Evolutionary conservation across 1,140 invertebrate genomes (phyloP), one percentile per base, ranked within the genome.

Genomic region (Lucilia cuprina): DNA sequence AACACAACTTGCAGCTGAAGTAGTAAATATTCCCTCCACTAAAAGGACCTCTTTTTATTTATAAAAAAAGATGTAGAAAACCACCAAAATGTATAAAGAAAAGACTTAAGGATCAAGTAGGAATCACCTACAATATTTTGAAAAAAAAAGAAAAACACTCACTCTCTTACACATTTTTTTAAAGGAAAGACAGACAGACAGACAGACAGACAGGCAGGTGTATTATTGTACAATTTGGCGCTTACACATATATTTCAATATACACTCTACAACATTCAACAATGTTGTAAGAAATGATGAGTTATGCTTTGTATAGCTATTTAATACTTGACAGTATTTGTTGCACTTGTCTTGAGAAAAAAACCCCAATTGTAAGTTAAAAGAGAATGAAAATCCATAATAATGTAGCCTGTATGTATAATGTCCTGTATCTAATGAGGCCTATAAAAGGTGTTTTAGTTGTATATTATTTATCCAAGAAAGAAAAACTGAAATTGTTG

Each of bases 221-320:
- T 70, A 70, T 25, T 3, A 9, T 25, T 3, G 8, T 10, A 5
- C 10, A 21, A 17, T 13, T 70, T 70, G 65, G 65, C 65, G 65
- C 65, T 70, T 70, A 70, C 10, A 5, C 19, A 10, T 9, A 17
- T 2, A 60, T 60, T 60, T 60, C 25, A 30, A 30, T 30, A 30
- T 3, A n/a, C 14, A 60, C 1, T 17, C 13, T 60, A 14, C 14
- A 17, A 17, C 14, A 70, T 70, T 70, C 65, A 70, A 70, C 65
- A 70, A 70, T 70, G 65, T 70, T 70, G 65, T 70, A 70, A 70
- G 21, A 21, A 70, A 55, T 55, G 50, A 55, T 55, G 50, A 55
- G 50, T 55, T 55, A 17, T 55, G 41, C 41, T 5, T 49, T 49
- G 50, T 55, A n/a, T 55, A 55, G 50, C 4, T 55, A n/a, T 41